These are phyloP conservation scores for Ernsta delagoae DNA, from an alignment of 2,888 invertebrate genomes.

Conservation along the genomic window DNA sequence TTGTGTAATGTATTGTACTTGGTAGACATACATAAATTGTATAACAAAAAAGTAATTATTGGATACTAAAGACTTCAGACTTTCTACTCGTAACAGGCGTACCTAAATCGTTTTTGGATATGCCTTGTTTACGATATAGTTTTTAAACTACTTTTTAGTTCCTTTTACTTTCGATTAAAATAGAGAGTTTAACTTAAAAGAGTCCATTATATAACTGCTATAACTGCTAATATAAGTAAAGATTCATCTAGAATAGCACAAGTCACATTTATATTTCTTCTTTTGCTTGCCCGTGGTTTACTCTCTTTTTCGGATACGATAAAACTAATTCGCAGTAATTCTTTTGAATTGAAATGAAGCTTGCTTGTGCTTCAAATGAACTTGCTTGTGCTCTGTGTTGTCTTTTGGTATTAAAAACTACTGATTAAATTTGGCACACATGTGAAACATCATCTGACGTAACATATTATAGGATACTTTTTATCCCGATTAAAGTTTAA, in stretches of 20 bases:
- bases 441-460: no score
- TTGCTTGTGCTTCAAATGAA: no score
- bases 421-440: no score
- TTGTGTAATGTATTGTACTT: no score
- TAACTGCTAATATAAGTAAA: background rate
- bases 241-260: background rate
- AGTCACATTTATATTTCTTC: background rate
- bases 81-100: constrained; percentile 2
- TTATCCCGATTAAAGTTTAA: no score
- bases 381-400: no score
- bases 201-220: background rate
- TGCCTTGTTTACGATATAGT: constrained; percentile 3
- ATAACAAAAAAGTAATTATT: background rate
- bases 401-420: no score
- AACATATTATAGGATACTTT: no score
- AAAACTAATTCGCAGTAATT: no score
- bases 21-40: background rate
- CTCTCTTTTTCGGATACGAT: no score
- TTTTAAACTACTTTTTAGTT: constrained; percentile 7
- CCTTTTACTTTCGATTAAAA: constrained; percentile 10
- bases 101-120: background rate
- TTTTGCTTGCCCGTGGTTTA: no score
- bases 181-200: background rate
- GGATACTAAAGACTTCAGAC: background rate
- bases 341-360: no score